These are phyloP conservation scores for Thalassarche chlororhynchos DNA, from an alignment of 2,113 vertebrate genomes.

Conservation along the genomic window DNA sequence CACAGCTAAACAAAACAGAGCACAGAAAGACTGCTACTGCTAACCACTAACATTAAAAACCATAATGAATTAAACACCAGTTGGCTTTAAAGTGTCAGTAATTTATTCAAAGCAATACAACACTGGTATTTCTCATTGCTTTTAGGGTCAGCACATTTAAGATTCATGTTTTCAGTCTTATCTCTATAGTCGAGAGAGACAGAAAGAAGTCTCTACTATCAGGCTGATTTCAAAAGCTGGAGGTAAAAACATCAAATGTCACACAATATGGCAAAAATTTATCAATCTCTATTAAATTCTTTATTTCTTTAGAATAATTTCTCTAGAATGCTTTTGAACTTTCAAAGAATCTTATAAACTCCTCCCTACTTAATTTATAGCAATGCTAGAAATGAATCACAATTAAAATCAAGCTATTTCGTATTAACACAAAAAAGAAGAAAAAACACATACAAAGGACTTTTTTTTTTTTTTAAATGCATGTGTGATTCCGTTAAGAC, in stretches of 20 bases:
- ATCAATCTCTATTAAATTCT: background rate
- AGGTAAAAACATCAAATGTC: constrained; percentile 32
- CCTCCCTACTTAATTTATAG: background rate
- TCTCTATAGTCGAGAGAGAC: background rate
- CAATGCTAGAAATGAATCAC: background rate
- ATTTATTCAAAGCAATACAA: background rate
- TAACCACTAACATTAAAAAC: background rate
- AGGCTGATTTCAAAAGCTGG: constrained; percentile 11
- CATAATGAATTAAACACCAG: background rate
- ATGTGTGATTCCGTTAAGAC: background rate
- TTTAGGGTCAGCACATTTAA: background rate
- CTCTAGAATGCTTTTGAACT: background rate
- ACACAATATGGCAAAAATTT: background rate
- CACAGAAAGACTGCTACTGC: background rate
- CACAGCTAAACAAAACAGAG: background rate
- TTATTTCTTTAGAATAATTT: background rate
- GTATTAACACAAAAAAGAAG: accelerated
- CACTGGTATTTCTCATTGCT: background rate
- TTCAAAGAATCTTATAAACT: background rate
- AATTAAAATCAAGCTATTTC: background rate
- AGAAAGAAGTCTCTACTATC: background rate
- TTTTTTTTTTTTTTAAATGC: background rate
- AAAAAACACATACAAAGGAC: background rate
- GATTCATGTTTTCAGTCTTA: background rate
- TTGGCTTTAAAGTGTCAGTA: background rate